Evolutionary conservation across 2,888 invertebrate genomes (phyloP), one percentile per base, ranked within the genome.

Genomic region (Amphipoea lucens): DNA sequence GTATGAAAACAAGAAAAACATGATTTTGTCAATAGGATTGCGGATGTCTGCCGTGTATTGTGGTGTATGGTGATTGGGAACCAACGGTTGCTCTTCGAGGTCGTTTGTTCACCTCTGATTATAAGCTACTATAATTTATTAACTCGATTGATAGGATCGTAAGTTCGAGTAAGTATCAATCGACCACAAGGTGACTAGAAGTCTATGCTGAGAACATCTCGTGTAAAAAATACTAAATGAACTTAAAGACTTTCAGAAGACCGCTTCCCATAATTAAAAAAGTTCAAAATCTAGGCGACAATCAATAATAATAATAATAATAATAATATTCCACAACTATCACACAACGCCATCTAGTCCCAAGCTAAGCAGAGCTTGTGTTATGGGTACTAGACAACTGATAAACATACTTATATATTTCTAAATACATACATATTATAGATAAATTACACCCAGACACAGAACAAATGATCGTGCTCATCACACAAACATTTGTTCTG

Each of bases 101-200:
- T 90, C 95, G 95, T 95, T 95, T 93, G 90, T 95, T 95, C 92
- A 95, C 94, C 95, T 93, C 90, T 68, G 78, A 29, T 63, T 57
- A 48, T 63, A 45, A 42, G 68, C 69, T 82, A 84, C 85, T 81
- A 88, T 63, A 9, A 87, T 83, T 74, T 69, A 67, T 69, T 29
- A 73, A 51, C 70, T 79, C 81, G 72, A 87, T 76, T 76, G n/a
- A 66, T 62, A 62, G 69, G 73, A 72, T 57, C 9, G 48, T 69
- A 79, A n/a, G 76, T 17, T 62, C 60, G 36, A 76, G 36, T 29
- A 29, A 76, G 36, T 57, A n/a, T 9, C n/a, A 20, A 76, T 76
- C 57, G 40, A 75, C 14, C 2, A 73, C 1, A 29, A 79, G 23
- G 14, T 48, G n/a, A n/a, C n/a, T 65, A 20, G 23, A 5, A 23